Conservation (phyloP, 2,113 vertebrate species). For the Symphodus melops region DNA sequence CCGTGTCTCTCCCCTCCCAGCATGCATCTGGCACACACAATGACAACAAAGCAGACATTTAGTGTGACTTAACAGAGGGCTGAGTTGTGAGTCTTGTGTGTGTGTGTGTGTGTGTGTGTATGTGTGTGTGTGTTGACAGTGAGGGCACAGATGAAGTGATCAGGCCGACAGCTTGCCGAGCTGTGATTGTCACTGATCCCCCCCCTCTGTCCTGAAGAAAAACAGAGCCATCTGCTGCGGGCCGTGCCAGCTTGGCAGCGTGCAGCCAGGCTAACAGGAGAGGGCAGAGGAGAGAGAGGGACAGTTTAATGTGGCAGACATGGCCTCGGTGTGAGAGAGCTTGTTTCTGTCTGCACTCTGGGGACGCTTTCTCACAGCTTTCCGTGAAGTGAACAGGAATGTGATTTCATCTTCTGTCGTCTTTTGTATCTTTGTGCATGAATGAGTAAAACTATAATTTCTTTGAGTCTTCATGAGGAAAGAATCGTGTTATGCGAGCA, state of each 20-base stretch:
- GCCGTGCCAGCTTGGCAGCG: constrained; percentile 73
- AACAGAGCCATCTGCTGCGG: constrained; percentile 79
- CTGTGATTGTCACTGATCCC: constrained; percentile 78
- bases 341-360: constrained; percentile 25
- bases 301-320: constrained; percentile 48
- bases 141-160: constrained; percentile 78
- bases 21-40: constrained; percentile 69
- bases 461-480: too few species aligned
- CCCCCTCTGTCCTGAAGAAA: constrained; percentile 65
- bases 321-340: constrained; percentile 38
- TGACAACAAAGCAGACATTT: constrained; percentile 73
- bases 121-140: constrained; percentile 40
- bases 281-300: constrained; percentile 61
- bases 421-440: background rate
- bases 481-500: too few species aligned
- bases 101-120: constrained; percentile 38
- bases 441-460: background rate
- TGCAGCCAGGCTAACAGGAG: constrained; percentile 55
- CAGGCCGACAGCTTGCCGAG: constrained; percentile 78
- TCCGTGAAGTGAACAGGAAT: too few species aligned
- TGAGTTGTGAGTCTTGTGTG: constrained; percentile 20
- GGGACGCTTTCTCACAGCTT: constrained; percentile 3
- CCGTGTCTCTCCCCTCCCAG: constrained; percentile 62
- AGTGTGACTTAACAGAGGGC: constrained; percentile 61
- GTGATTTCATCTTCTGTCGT: background rate